A percentile compares a stretch with the other conserved stretches of the same genome.
phyloP scores from a whole-genome alignment of 2,888 invertebrate species.

The Danaus chrysippus region DNA sequence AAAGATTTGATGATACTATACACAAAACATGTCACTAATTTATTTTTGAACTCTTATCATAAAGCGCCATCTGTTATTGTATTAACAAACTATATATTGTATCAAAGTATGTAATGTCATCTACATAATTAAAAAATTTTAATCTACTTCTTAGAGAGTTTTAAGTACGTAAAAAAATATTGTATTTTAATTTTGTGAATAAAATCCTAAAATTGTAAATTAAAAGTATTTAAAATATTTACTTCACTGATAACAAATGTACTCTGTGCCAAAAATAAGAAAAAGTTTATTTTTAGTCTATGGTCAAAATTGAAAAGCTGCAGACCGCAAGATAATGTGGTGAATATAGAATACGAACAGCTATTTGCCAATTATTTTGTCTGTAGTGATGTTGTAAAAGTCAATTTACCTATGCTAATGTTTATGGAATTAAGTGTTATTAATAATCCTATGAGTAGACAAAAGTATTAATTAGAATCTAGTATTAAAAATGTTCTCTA shows the following conservation, averaged over 20 bases:
- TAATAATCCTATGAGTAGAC: constrained; percentile 1
- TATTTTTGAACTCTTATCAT: neutral
- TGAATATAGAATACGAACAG: constrained; percentile 9
- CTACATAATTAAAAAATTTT: too few species aligned
- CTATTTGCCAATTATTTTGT: constrained; percentile 10
- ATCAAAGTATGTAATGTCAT: too few species aligned
- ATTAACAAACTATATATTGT: neutral
- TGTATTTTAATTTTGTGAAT: too few species aligned
- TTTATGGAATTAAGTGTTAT: neutral
- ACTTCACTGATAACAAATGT: neutral
- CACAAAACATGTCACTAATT: too few species aligned
- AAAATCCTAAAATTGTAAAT: too few species aligned
- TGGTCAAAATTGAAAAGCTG: constrained; percentile 16
- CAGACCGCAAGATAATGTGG: constrained; percentile 8
- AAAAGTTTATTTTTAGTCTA: constrained; percentile 18
- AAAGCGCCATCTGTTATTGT: constrained; percentile 8
- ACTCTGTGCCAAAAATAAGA: neutral
- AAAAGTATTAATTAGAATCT: constrained; percentile 23
- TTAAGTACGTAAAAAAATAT: too few species aligned
- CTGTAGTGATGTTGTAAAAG: constrained; percentile 13
- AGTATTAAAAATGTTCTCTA: constrained; percentile 70
- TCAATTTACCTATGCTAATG: constrained; percentile 1
- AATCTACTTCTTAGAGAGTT: constrained; percentile 5
- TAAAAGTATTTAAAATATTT: neutral
- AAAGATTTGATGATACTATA: too few species aligned